Evolutionary conservation across 64 coral and sea anemone genomes (phyloP).

Genomic region (Montipora capricornis): DNA sequence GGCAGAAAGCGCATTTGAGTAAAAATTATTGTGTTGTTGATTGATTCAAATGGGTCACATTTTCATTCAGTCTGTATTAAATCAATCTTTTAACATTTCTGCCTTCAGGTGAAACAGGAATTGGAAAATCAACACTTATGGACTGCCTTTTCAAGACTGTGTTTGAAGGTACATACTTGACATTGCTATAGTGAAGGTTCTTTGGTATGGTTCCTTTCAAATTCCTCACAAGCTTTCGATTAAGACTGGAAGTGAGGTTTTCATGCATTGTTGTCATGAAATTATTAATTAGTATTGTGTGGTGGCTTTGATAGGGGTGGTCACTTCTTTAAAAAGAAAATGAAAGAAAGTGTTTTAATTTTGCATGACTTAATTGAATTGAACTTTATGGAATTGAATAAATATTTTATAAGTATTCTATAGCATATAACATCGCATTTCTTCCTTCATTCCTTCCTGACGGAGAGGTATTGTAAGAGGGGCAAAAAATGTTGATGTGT

Average conservation of each 20-base stretch:
- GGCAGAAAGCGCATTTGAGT: too few species aligned
- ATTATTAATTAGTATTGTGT: constrained; percentile 36
- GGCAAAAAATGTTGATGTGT: too few species aligned
- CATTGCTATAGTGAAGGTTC: not conserved
- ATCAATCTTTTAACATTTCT: not conserved
- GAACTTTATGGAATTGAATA: not conserved
- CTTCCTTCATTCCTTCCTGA: too few species aligned
- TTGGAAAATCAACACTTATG: constrained; percentile 97
- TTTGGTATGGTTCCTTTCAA: constrained; percentile 2
- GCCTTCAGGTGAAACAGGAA: constrained; percentile 89
- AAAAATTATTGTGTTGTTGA: too few species aligned
- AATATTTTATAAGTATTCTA: too few species aligned
- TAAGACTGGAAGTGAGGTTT: constrained; percentile 7
- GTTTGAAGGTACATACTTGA: constrained; percentile 83
- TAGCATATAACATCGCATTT: too few species aligned
- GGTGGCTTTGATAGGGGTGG: constrained; percentile 30
- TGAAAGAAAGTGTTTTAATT: not conserved
- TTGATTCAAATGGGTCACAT: too few species aligned
- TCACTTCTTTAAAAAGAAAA: not conserved
- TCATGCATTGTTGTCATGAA: not conserved
- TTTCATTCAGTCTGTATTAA: not conserved
- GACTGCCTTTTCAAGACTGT: constrained; percentile 96
- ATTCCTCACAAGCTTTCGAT: not conserved
- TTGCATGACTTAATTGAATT: constrained; percentile 4
- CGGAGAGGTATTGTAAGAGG: too few species aligned